Base-by-base conservation (phyloP, 2,888 invertebrate genomes). In the Oxytorus armatus region DNA sequence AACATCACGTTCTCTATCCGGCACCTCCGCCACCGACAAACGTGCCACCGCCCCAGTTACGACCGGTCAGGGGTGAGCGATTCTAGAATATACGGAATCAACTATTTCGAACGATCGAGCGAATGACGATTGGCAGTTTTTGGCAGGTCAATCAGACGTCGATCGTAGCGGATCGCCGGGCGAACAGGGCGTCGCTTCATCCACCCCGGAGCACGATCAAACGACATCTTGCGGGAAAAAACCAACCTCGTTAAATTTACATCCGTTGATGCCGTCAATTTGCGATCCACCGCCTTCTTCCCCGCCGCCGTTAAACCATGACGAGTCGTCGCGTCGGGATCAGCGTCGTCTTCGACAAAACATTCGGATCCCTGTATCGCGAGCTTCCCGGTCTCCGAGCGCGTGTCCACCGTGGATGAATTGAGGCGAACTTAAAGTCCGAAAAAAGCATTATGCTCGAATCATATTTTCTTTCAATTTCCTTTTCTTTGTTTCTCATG, bases 271-370 rank as follows among this genome's bases (percentile, higher is more conserved):
- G 86, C 89, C 89, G 72, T 90, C 89, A 7, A 89, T 89, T 68
- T 90, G 90, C 76, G 89, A 89, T 85, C 90, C 90, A 42, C 90
- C 90, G 1, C 89, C 90, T 10, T 88, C 89, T 7, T 89, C 87
- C 3, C 86, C 90, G 5, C 89, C 87, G 10, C 87, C 85, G 21
- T 89, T 86, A 42, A 23, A 51, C n/a, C 29, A 5, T n/a, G 4
- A 42, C 10, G 11, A 59, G 36, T 11, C 39, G 11, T 18, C 21
- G 4, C 57, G 59, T 8, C 21, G 16, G 10, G 4, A 10, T 77
- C 86, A 83, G 18, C 84, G 86, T 21, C 87, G 85, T 75, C 77
- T 80, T 18, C 76, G 81, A 14, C 88, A 87, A 25, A 87, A 88
- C 81, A 86, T 85, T 80, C 88, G 88, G 77, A 86, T 86, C 79